Evolutionary conservation across 2,113 vertebrate species (phyloP), one percentile per base, ranked within the genome.

Genomic region (Clinocottus analis): DNA sequence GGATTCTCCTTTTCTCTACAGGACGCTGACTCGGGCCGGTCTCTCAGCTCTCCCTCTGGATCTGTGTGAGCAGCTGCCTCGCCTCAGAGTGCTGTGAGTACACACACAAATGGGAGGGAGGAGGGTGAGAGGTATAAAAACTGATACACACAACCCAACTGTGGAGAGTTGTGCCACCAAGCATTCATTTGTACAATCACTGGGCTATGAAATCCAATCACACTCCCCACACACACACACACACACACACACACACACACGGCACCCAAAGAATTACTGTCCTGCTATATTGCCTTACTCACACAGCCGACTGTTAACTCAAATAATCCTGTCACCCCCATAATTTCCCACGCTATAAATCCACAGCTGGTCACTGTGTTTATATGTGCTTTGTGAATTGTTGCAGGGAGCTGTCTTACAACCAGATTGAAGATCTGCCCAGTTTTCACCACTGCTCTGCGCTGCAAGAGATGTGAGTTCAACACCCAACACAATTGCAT

Each of bases 51-150:
- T 99, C 72, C 98, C 97, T 75, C 87, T 90, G 14, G 94, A 95
- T 74, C 95, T 98, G 87, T 99, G 98, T 88, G 96, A 97, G 83
- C 96, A 98, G 92, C 94, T 99, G 80, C 96, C 96, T 91, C 94
- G 90, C 85, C 96, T 99, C 77, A 96, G 94, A 89, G 90, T 97
- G 74, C 94, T 99, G 98, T 99, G 90, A 98, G 98, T 97, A 85
- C 66, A 89, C 69, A 77, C 45, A 80, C 73, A 87, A 2, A 55
- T 25, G 6, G 23, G 12, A 13, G 58, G 56, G 51, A 35, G 51
- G 47, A 33, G 66, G 39, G 49, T 73, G 23, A 67, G 80, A 85
- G 62, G 74, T 78, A 71, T 33, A 87, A 84, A 78, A 83, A 76
- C 33, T 72, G 64, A 88, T 61, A 82, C 72, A 80, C 64, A 85